Evolutionary conservation across 2,888 invertebrate species (phyloP).

Genomic region (Capitulum mitella): DNA sequence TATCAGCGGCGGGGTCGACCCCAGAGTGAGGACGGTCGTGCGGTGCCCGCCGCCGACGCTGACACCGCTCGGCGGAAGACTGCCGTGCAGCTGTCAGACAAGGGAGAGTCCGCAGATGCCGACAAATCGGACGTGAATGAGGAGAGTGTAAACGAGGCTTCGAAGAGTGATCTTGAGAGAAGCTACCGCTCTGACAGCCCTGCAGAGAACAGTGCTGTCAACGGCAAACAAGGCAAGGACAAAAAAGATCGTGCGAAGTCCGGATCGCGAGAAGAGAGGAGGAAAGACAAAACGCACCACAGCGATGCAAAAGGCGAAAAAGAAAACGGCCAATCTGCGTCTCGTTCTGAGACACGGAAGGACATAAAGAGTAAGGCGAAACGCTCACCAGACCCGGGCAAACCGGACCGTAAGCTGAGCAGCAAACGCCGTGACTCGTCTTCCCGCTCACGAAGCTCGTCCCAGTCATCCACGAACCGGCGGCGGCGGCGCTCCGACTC

Average conservation of each 20-base stretch:
- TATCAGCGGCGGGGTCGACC: no score
- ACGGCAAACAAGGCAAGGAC: neutral
- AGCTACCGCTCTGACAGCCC: neutral
- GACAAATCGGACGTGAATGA: neutral
- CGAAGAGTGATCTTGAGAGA: neutral
- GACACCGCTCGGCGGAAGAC: no score
- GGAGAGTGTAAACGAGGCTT: neutral
- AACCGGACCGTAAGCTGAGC: no score
- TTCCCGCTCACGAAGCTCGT: no score
- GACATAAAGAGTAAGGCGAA: conserved; percentile 33
- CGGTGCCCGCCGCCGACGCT: no score
- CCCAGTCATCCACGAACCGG: no score
- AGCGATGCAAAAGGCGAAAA: no score
- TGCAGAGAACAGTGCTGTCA: neutral
- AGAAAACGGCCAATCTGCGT: no score
- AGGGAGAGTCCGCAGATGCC: neutral
- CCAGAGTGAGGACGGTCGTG: conserved; percentile 28
- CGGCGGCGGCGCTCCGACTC: no score
- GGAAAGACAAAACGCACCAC: neutral
- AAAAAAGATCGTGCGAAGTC: neutral
- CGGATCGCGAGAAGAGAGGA: neutral
- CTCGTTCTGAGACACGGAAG: neutral
- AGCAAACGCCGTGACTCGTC: no score
- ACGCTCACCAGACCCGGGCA: neutral
- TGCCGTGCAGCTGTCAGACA: no score